Percentiles rank a stretch among this genome's conserved stretches.
These are phyloP conservation scores for Amblyjoppa proteus DNA, from an alignment of 2,888 invertebrate species.

Conservation along the genomic window DNA sequence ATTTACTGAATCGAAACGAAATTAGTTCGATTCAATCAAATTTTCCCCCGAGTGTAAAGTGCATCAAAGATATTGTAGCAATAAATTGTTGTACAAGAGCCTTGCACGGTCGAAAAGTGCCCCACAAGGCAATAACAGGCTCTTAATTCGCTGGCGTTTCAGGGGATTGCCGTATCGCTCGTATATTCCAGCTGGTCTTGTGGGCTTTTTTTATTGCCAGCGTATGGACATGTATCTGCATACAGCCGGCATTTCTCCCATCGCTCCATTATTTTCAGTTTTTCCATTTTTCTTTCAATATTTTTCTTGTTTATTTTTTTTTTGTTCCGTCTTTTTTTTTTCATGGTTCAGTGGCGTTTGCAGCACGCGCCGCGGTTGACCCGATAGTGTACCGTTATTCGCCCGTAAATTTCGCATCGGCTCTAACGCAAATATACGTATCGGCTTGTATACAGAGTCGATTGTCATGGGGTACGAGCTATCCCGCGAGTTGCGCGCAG, in stretches of 20 bases:
- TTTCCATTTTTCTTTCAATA: slow-evolving; percentile 59
- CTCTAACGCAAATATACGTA: slow-evolving; percentile 72
- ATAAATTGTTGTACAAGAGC: background rate
- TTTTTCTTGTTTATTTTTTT: slow-evolving; percentile 35
- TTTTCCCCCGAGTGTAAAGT: too few species aligned
- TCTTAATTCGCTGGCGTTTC: slow-evolving; percentile 43
- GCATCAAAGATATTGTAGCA: background rate
- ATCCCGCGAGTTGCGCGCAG: slow-evolving; percentile 20
- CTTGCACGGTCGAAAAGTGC: background rate
- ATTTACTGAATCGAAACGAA: too few species aligned
- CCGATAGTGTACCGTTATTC: slow-evolving; percentile 76
- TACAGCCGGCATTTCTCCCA: slow-evolving; percentile 45
- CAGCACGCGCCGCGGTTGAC: slow-evolving; percentile 63
- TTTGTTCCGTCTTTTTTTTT: slow-evolving; percentile 39
- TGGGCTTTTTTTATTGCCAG: slow-evolving; percentile 40
- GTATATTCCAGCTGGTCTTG: slow-evolving; percentile 36
- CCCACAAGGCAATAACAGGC: slow-evolving; percentile 18
- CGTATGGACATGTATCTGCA: slow-evolving; percentile 5
- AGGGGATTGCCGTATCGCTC: slow-evolving; percentile 48
- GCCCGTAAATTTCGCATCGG: slow-evolving; percentile 77
- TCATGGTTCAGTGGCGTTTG: slow-evolving; percentile 20
- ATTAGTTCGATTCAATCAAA: too few species aligned
- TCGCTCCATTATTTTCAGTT: slow-evolving; percentile 60
- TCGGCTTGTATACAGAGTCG: slow-evolving; percentile 57
- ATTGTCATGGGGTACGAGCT: slow-evolving; percentile 20